These are phyloP conservation scores for Buphagus erythrorhynchus DNA, from an alignment of 2,797 vertebrate species.

Conservation along the genomic window DNA sequence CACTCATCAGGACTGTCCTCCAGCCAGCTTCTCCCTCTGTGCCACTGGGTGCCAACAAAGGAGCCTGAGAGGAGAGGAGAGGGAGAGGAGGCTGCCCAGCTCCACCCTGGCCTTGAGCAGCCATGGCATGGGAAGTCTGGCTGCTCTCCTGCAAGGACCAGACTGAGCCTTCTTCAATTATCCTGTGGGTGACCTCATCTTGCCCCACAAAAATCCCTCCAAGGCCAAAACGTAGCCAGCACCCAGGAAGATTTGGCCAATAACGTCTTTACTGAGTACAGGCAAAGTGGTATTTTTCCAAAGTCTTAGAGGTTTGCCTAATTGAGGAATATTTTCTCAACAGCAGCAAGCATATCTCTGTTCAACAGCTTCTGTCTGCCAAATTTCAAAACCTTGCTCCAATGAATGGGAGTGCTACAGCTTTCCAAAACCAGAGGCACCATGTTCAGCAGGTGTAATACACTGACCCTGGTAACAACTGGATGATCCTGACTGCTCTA, in stretches of 20 bases:
- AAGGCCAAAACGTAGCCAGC: background rate
- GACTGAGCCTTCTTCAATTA: background rate
- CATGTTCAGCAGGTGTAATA: background rate
- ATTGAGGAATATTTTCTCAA: conserved; percentile 2
- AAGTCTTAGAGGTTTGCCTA: background rate
- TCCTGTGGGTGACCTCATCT: background rate
- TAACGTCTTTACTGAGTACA: background rate
- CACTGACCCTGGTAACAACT: background rate
- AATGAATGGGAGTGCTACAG: background rate
- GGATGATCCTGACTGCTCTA: background rate
- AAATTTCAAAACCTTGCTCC: background rate
- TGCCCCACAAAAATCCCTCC: background rate
- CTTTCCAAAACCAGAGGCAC: background rate
- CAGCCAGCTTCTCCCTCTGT: background rate
- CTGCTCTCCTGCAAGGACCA: background rate
- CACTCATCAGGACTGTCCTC: accelerated
- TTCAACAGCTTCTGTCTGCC: background rate
- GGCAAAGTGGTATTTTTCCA: background rate
- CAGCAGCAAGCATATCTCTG: background rate
- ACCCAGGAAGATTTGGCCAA: background rate
- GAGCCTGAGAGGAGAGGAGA: background rate
- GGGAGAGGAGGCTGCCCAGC: background rate
- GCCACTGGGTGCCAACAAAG: background rate
- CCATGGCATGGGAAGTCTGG: background rate
- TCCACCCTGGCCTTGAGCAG: background rate